Evolutionary conservation across 2,797 vertebrate species (phyloP).

Genomic region (Fratercula arctica): DNA sequence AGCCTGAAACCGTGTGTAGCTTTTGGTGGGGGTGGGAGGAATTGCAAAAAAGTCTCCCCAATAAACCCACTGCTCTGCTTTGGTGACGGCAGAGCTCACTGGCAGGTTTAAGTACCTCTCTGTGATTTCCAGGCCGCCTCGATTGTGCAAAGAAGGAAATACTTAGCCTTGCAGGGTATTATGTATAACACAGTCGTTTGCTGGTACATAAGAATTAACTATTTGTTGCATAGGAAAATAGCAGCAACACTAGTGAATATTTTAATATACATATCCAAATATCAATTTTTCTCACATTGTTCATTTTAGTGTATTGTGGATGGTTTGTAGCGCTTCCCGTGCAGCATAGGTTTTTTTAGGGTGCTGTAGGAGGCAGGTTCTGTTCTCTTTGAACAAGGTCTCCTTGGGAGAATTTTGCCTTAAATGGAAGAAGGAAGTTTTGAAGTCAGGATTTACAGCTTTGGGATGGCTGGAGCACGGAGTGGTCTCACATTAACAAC

Average conservation of each 20-base stretch:
- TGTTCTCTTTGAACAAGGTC: neutral
- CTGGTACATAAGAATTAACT: neutral
- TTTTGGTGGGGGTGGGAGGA: neutral
- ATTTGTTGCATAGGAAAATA: neutral
- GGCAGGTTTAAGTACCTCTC: neutral
- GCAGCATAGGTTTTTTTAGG: neutral
- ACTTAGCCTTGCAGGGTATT: neutral
- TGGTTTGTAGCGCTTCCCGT: neutral
- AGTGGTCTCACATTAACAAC: neutral
- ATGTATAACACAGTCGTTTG: neutral
- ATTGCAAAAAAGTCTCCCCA: neutral
- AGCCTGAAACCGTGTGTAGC: neutral
- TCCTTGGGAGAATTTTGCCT: neutral
- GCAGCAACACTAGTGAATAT: neutral
- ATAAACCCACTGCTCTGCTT: neutral
- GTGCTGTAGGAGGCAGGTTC: neutral
- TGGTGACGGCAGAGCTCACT: neutral
- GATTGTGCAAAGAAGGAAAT: neutral
- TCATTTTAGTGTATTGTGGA: neutral
- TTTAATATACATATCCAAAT: neutral
- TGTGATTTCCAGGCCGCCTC: neutral
- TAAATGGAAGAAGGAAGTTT: neutral
- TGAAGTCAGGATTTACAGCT: neutral
- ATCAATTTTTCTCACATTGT: neutral
- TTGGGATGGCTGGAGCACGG: neutral